phyloP scores from a whole-genome alignment of 2,797 vertebrate species.

The Nannoperca obscura region DNA sequence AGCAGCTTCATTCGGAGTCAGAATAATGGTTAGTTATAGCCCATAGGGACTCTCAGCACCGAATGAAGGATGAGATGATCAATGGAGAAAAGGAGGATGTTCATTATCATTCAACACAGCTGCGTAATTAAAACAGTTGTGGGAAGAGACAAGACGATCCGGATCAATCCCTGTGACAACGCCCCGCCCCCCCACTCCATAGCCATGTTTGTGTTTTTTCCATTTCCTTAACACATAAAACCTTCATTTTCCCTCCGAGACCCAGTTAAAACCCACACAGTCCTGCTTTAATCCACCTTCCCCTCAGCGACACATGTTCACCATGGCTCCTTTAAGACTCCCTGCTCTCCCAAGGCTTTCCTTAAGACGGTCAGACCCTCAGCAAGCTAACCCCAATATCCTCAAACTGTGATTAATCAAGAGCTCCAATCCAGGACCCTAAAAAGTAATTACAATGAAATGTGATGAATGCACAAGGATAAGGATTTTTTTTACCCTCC shows the following conservation, averaged over 20 bases:
- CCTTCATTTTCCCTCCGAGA: conserved; percentile 55
- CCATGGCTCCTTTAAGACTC: conserved; percentile 50
- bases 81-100: background rate
- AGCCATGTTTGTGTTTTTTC: conserved; percentile 27
- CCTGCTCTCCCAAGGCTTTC: conserved; percentile 45
- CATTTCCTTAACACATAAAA: conserved; percentile 48
- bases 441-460: conserved; percentile 59
- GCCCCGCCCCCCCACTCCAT: conserved; percentile 8
- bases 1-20: background rate
- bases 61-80: background rate
- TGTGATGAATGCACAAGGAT: conserved; percentile 35
- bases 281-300: conserved; percentile 65
- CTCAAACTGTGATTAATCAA: conserved; percentile 64
- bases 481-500: conserved; percentile 10
- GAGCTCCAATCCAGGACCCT: conserved; percentile 45
- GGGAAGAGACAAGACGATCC: background rate
- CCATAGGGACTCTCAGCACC: background rate
- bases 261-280: conserved; percentile 46
- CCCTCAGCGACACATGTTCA: conserved; percentile 52
- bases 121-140: conserved; percentile 9
- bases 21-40: background rate
- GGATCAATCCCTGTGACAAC: background rate
- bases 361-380: conserved; percentile 65
- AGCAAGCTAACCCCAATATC: conserved; percentile 56
- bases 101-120: conserved; percentile 6